These are phyloP conservation scores for Holacanthella duospinosa DNA, from an alignment of 2,888 invertebrate genomes.

Conservation along the genomic window DNA sequence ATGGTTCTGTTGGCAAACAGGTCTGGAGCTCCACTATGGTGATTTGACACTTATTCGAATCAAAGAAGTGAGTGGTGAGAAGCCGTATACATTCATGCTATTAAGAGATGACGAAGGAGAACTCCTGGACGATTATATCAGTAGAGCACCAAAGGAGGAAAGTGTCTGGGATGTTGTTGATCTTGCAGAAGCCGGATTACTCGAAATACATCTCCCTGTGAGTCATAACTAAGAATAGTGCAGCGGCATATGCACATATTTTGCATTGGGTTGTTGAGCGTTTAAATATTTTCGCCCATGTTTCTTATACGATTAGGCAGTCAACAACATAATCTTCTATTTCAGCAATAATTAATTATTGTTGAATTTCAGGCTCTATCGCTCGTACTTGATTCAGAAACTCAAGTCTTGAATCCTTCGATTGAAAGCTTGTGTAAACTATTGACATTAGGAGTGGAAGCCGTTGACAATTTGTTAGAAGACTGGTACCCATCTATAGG, in stretches of 20 bases:
- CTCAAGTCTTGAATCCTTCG: slow-evolving; percentile 57
- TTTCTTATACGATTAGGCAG: background rate
- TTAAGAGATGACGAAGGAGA: slow-evolving; percentile 36
- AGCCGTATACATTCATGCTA: slow-evolving; percentile 36
- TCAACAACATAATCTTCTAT: background rate
- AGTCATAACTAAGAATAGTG: too few species aligned
- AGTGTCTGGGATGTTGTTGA: slow-evolving; percentile 78
- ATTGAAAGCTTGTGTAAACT: slow-evolving; percentile 69
- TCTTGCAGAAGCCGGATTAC: slow-evolving; percentile 63
- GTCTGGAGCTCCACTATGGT: slow-evolving; percentile 73
- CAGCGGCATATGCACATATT: too few species aligned
- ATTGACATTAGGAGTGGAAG: slow-evolving; percentile 80
- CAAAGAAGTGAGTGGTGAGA: slow-evolving; percentile 55
- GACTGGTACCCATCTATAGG: slow-evolving; percentile 94
- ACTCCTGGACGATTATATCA: slow-evolving; percentile 12
- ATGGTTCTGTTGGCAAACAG: slow-evolving; percentile 91
- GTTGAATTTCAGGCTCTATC: background rate
- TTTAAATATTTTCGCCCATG: background rate
- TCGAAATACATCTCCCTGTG: slow-evolving; percentile 63
- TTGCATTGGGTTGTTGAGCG: background rate
- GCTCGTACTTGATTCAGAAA: background rate
- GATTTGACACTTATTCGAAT: slow-evolving; percentile 68
- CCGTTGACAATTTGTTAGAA: slow-evolving; percentile 88
- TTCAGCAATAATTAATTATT: too few species aligned
- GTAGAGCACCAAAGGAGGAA: slow-evolving; percentile 48